These are phyloP conservation scores for Chorisops tibialis DNA, from an alignment of 2,888 invertebrate genomes.

Conservation along the genomic window DNA sequence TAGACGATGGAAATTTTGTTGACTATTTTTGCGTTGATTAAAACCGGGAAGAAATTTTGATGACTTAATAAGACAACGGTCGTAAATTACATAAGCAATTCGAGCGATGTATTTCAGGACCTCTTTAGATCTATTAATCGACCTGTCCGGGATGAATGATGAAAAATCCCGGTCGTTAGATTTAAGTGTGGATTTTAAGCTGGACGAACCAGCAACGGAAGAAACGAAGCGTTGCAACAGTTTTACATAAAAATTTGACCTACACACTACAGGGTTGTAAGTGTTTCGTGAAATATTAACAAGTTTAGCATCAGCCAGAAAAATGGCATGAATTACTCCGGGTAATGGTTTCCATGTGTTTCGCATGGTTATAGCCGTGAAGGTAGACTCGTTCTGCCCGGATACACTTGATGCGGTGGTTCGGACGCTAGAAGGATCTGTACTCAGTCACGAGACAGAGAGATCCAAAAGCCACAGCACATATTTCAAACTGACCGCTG, in stretches of 20 bases:
- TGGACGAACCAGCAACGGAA: neutral
- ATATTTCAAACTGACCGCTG: constrained; percentile 23
- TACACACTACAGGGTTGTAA: no score
- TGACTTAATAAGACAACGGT: constrained; percentile 19
- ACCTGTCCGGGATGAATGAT: neutral
- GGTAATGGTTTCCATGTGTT: no score
- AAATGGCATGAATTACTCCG: no score
- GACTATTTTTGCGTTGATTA: neutral
- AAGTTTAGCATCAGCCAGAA: no score
- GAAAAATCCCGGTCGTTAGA: neutral
- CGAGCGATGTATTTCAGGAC: constrained; percentile 1
- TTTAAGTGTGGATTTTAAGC: neutral
- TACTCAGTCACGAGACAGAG: neutral
- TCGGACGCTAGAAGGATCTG: neutral
- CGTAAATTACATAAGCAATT: constrained; percentile 18
- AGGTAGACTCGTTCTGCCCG: neutral
- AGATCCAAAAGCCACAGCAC: constrained; percentile 13
- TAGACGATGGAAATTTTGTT: no score
- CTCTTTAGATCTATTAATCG: constrained; percentile 14
- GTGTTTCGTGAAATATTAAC: no score
- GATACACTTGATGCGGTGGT: neutral
- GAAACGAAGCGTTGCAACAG: no score
- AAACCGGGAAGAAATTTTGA: neutral
- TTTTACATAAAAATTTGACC: no score
- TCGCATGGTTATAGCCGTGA: neutral